Percentiles rank a stretch among this genome's conserved stretches.
phyloP scores from a whole-genome alignment of 2,888 invertebrate genomes.

The Torymus auratus region DNA sequence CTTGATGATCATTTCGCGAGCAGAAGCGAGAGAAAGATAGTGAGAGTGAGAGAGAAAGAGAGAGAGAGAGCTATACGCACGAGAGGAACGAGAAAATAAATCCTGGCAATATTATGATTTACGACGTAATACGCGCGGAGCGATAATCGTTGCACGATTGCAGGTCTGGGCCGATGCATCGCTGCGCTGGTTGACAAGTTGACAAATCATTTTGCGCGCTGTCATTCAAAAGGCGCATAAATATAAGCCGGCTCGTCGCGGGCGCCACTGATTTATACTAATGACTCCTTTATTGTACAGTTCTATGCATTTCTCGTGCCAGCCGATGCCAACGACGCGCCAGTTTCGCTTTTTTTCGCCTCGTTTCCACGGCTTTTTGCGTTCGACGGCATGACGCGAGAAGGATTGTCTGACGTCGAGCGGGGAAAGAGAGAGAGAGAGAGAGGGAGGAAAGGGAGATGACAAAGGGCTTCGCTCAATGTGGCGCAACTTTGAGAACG shows the following conservation, averaged over 20 bases:
- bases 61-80: too few species aligned
- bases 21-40: not conserved
- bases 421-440: not conserved
- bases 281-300: conserved; percentile 46
- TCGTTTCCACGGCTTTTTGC: not conserved
- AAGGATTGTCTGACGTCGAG: not conserved
- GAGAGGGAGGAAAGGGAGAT: not conserved
- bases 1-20: conserved; percentile 11
- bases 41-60: not conserved
- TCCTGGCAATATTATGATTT: conserved; percentile 50
- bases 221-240: conserved; percentile 27
- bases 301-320: conserved; percentile 10
- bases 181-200: conserved; percentile 32
- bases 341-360: not conserved
- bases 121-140: conserved; percentile 14
- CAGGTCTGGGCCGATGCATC: conserved; percentile 19
- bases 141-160: conserved; percentile 10
- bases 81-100: conserved; percentile 31
- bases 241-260: conserved; percentile 1
- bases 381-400: not conserved
- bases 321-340: not conserved
- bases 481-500: conserved; percentile 24
- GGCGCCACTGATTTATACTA: conserved; percentile 47
- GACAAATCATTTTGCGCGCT: conserved; percentile 50
- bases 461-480: conserved; percentile 15